Evolutionary conservation across 2,888 invertebrate genomes (phyloP), one percentile per base, ranked within the genome.

Genomic region (Pilophorus perplexus): DNA sequence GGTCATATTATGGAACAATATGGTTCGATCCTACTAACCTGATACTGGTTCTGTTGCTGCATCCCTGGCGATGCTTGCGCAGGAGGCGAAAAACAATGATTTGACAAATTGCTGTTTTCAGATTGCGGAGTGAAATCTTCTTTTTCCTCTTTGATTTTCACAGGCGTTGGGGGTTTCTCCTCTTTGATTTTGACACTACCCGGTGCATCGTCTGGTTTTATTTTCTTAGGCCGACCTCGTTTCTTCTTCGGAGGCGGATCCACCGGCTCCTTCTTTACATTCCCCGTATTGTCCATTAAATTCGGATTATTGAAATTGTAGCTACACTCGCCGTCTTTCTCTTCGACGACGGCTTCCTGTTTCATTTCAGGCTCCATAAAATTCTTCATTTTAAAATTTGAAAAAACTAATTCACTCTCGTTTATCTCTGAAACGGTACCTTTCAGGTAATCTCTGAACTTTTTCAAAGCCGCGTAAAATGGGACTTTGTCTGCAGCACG

Each of bases 401-500:
- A 44, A 79, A 93, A 93, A 64, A 92, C 88, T 74, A 92, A 88
- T 80, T 93, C 93, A 54, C 85, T 83, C 74, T 93, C 92, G 75
- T 92, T 91, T 70, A 93, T 83, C 76, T 89, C 88, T 57, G 89
- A 80, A 75, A 92, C 83, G 54, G 89, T 81, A 2, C 96, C 95
- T 78, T 91, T 91, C 65, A 96, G 81, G 79, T 90, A 93, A 80
- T 97, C 96, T 64, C 95, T 85, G 79, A 96, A 92, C 80, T 94
- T 94, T 79, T 93, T 94, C 42, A 97, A 83, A 64, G 94, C 95
- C 68, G 90, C 86, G 80, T 96, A 98, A 81, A 94, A 98, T 71
- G 96, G 97, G 68, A 98, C 93, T 81, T 98, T 98, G 81, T 98
- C 97, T 0, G 93, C 90, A 14, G 96, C 95, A 73, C 96, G 85